Percentiles rank a stretch among this genome's conserved stretches.
These are phyloP conservation scores for Zingel zingel DNA, from an alignment of 2,113 vertebrate genomes.

Conservation along the genomic window DNA sequence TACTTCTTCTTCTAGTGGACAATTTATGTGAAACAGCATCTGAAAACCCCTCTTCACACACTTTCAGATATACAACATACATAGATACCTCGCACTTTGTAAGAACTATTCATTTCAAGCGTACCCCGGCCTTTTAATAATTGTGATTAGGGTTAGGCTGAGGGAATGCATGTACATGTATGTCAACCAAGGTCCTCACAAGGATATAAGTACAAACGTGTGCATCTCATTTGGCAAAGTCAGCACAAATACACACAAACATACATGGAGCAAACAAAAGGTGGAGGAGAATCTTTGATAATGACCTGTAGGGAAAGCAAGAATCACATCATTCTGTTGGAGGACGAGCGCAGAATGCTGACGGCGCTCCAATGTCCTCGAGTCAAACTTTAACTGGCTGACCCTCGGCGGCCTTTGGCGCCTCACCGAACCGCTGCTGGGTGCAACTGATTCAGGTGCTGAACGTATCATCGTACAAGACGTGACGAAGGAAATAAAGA, in stretches of 20 bases:
- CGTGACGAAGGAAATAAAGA: slow-evolving; percentile 15
- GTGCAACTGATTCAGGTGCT: slow-evolving; percentile 11
- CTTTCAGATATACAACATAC: neutral
- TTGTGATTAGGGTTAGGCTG: neutral
- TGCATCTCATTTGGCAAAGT: slow-evolving; percentile 38
- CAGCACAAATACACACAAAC: slow-evolving; percentile 42
- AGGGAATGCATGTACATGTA: neutral
- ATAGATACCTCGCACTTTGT: neutral
- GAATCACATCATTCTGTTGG: slow-evolving; percentile 64
- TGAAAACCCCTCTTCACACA: neutral
- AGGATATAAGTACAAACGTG: neutral
- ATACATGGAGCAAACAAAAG: slow-evolving; percentile 22
- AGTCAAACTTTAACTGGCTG: slow-evolving; percentile 73
- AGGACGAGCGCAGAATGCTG: slow-evolving; percentile 62
- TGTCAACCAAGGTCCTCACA: slow-evolving; percentile 10
- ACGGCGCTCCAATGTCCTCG: slow-evolving; percentile 63
- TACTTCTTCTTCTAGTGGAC: neutral
- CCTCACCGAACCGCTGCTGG: slow-evolving; percentile 1
- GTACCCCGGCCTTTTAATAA: neutral
- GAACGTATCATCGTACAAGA: slow-evolving; percentile 17
- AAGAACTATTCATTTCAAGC: neutral
- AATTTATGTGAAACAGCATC: neutral
- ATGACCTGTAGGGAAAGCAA: slow-evolving; percentile 56
- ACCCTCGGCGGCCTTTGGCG: slow-evolving; percentile 40
- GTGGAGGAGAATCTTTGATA: slow-evolving; percentile 43